Evolutionary conservation across 53 echinoderm and acorn worm species (phyloP), one percentile per base, ranked within the genome.

Genomic region (Hippasteria phrygiana): DNA sequence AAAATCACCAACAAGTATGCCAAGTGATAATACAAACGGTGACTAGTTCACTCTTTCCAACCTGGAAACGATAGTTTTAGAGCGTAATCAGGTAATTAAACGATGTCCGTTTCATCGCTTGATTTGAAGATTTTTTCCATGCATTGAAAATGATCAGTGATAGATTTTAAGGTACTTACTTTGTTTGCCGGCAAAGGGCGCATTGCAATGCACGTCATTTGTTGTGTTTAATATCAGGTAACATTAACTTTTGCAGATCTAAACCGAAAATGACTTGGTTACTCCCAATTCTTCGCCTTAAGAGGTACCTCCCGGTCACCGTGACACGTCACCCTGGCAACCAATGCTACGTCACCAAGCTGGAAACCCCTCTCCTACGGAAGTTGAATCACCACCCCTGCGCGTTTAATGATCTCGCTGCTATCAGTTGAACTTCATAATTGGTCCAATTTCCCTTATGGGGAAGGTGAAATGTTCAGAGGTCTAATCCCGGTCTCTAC

Each of bases 391-490:
- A 85, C 71, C 51, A 5, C 85, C n/a, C 38, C 69, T 59, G 27
- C 2, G 22, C 37, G 32, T 40, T 47, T 47, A 36, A 59, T 46
- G 83, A 64, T 6, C 46, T 20, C 36, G 71, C 35, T 8, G 22
- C 26, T 36, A 85, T 75, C 75, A 71, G 48, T 35, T 85, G 36
- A 50, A 70, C 51, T 69, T 53, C n/a, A 31, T 70, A 85, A 71
- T 85, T 85, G 71, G 71, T n/a, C 71, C 50, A 85, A 71, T 71
- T 85, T 71, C 85, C 85, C 85, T n/a, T 26, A 28, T 14, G 32
- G 83, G 28, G 4, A 51, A 67, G 69, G 48, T 43, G 71, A 71
- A 37, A 69, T 36, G 40, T 46, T 69, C 16, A 22, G 38, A 37
- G 33, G 43, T 43, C 80, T 62, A 13, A 12, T 20, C 81, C 13